These are phyloP conservation scores for Carollia perspicillata DNA, from an alignment of 2,113 vertebrate species.

Conservation along the genomic window DNA sequence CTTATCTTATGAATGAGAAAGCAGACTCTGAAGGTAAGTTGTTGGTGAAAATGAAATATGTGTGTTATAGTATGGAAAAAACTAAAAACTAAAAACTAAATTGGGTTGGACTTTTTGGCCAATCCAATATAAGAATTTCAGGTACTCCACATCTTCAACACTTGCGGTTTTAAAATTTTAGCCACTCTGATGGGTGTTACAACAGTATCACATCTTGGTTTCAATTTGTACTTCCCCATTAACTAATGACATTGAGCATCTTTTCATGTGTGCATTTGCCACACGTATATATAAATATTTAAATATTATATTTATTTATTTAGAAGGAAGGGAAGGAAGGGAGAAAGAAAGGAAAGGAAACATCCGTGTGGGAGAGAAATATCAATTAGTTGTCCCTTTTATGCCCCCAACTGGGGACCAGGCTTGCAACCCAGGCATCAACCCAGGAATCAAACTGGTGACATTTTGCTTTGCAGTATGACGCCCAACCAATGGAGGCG, in stretches of 20 bases:
- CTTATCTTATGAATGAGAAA: not conserved
- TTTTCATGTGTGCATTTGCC: constrained; percentile 11
- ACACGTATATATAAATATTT: not conserved
- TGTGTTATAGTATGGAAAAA: no score
- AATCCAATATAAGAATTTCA: not conserved
- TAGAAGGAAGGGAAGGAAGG: no score
- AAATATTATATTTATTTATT: no score
- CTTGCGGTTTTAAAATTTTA: not conserved
- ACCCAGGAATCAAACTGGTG: not conserved
- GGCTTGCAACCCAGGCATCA: no score
- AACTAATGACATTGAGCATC: not conserved
- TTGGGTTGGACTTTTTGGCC: no score
- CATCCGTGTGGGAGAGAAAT: no score
- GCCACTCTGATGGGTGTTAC: not conserved
- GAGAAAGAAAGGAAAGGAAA: not conserved
- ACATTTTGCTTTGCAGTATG: not conserved
- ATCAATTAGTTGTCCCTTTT: no score
- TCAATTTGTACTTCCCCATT: not conserved
- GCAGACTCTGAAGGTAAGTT: not conserved
- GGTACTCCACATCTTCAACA: not conserved
- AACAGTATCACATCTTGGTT: not conserved
- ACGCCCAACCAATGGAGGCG: not conserved
- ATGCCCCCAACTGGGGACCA: no score
- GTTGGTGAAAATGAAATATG: no score
- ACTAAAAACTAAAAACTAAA: no score